A percentile compares a stretch with the other conserved stretches of the same genome.
Evolutionary conservation across 2,113 vertebrate genomes (phyloP).

Genomic region (Psilopogon haemacephalus): DNA sequence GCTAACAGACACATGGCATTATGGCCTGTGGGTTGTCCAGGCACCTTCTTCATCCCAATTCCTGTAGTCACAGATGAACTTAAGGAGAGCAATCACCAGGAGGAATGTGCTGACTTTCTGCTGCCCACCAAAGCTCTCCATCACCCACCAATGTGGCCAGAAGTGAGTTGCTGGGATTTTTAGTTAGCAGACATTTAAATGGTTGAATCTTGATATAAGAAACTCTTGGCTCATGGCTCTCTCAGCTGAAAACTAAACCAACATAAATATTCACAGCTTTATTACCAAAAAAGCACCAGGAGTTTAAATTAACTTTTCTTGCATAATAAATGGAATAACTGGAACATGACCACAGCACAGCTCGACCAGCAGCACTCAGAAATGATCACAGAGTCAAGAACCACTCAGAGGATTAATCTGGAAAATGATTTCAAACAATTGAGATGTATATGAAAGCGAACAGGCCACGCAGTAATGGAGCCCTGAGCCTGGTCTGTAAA

Average conservation of each 20-base stretch:
- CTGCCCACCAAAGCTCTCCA: background rate
- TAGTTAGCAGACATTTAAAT: background rate
- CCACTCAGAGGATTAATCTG: constrained; percentile 23
- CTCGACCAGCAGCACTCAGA: background rate
- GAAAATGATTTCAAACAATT: constrained; percentile 46
- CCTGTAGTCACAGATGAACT: background rate
- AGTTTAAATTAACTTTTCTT: background rate
- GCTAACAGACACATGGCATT: background rate
- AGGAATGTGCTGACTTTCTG: background rate
- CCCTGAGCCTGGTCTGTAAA: constrained; percentile 41
- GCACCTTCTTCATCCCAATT: background rate
- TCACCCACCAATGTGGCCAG: background rate
- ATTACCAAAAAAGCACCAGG: background rate
- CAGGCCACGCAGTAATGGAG: constrained; percentile 34
- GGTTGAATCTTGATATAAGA: background rate
- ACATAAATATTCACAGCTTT: background rate
- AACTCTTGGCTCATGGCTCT: background rate
- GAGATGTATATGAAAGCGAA: constrained; percentile 48
- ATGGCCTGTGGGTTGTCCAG: background rate
- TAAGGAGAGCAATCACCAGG: background rate
- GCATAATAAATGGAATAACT: background rate
- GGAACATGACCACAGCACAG: background rate
- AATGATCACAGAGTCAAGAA: constrained; percentile 1
- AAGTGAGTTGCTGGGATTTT: background rate
- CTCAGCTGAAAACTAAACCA: background rate